Base-by-base conservation (phyloP, 1,140 invertebrate genomes). In the Archegozetes longisetosus region DNA sequence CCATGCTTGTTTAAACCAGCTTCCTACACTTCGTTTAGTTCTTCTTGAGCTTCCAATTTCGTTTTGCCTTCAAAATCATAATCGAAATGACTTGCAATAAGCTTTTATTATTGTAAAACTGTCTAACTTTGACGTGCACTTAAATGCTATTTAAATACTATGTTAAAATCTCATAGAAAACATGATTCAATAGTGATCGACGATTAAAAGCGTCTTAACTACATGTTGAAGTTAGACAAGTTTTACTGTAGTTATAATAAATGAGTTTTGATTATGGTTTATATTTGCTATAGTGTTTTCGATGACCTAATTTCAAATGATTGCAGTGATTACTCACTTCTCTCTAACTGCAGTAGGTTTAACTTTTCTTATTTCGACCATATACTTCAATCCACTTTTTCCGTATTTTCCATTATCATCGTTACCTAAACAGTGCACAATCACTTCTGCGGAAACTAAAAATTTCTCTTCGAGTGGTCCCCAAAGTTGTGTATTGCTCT, bases 1-100 rank as follows among this genome's bases (percentile, higher is more conserved):
- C 64, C 64, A 65, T 2, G 62, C 50, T 9, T 46, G 52, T 4
- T 60, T 27, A 27, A 65, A 58, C 28, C 61, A 65, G 2, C 56
- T 53, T 13, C 13, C 29, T 0, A 56, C 61, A 12, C 52, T 55
- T 47, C 61, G 22, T 25, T 58, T 59, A 14, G 40, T 47, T 46
- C 62, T 40, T 40, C 17, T 40, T n/a, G n/a, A n/a, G n/a, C n/a
- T n/a, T n/a, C n/a, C n/a, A 17, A 25, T 29, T 32, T 32, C 51
- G 9, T 12, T 47, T 26, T 40, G 51, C 29, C 24, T 55, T 48
- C 20, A 49, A 28, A 0, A 29, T 53, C 0, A 23, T 1, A 26
- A 1, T 4, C 26, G 48, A 22, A 27, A 12, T 13, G 4, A 40
- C 17, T 40, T 40, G 6, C 32, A 40, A 40, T 40, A 9, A 40